phyloP scores from a whole-genome alignment of 2,888 invertebrate species.

The Podabrus alpinus region DNA sequence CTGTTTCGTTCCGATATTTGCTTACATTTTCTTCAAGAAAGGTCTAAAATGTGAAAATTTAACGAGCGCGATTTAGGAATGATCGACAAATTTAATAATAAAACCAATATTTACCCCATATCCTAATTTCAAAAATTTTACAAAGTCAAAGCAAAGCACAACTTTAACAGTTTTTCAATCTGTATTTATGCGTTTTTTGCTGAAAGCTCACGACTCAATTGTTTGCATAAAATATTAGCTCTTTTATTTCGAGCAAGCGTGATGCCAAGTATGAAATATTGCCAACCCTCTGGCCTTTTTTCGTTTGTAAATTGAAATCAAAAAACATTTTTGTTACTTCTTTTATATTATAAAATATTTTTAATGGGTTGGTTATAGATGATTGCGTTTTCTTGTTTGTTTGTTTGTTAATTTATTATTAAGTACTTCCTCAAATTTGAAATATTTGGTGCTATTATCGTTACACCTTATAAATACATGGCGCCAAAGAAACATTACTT shows the following conservation, averaged over 20 bases:
- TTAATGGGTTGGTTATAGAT: neutral
- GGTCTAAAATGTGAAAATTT: neutral
- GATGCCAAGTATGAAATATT: slow-evolving; percentile 41
- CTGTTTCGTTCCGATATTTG: neutral
- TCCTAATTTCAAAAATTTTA: slow-evolving; percentile 4
- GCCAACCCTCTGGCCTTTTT: slow-evolving; percentile 38
- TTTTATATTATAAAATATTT: slow-evolving; percentile 16
- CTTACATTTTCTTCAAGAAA: neutral
- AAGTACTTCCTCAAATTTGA: neutral
- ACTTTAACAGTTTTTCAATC: slow-evolving; percentile 37
- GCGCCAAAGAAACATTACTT: neutral
- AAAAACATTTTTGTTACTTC: slow-evolving; percentile 32
- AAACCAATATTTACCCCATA: slow-evolving; percentile 9
- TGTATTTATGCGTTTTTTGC: slow-evolving; percentile 38
- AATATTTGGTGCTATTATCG: neutral
- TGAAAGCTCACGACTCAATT: slow-evolving; percentile 37
- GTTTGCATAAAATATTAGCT: slow-evolving; percentile 43
- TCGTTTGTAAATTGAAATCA: slow-evolving; percentile 41
- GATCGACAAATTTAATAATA: neutral
- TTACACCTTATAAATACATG: neutral
- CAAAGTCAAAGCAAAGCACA: slow-evolving; percentile 22
- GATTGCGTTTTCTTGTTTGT: neutral
- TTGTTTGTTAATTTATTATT: neutral
- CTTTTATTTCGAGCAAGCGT: slow-evolving; percentile 40
- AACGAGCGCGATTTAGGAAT: neutral